Evolutionary conservation across 2,888 invertebrate genomes (phyloP).

Genomic region (Noctuana brunneofusca): DNA sequence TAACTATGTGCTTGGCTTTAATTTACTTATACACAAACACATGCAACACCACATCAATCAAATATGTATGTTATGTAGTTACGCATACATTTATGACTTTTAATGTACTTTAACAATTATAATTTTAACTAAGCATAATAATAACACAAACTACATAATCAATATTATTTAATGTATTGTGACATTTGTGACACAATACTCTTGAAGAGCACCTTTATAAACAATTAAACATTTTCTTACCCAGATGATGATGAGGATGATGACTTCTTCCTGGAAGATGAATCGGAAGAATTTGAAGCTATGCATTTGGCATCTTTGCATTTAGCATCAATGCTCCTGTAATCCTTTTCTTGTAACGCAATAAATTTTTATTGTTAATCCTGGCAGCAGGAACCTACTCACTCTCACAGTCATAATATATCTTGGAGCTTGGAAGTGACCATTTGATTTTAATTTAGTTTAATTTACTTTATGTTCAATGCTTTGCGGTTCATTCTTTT

Average conservation of each 20-base stretch:
- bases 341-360: conserved; percentile 47
- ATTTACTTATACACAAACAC: too few species aligned
- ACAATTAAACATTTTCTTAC: conserved; percentile 11
- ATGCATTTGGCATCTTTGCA: conserved; percentile 45
- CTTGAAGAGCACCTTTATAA: neutral
- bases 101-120: too few species aligned
- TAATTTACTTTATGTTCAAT: conserved; percentile 15
- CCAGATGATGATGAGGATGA: conserved; percentile 51
- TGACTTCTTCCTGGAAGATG: conserved; percentile 58
- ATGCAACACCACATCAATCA: too few species aligned
- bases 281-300: conserved; percentile 54
- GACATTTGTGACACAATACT: neutral
- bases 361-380: neutral
- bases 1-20: too few species aligned
- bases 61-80: too few species aligned
- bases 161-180: too few species aligned
- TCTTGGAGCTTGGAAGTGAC: conserved; percentile 2
- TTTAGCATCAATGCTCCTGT: conserved; percentile 49
- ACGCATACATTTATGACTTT: too few species aligned
- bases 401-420: conserved; percentile 4
- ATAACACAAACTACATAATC: too few species aligned
- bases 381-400: neutral
- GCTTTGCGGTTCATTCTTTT: conserved; percentile 29
- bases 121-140: too few species aligned
- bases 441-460: neutral